phyloP scores from a whole-genome alignment of 2,113 vertebrate genomes.

The Actenoides lindsayi region DNA sequence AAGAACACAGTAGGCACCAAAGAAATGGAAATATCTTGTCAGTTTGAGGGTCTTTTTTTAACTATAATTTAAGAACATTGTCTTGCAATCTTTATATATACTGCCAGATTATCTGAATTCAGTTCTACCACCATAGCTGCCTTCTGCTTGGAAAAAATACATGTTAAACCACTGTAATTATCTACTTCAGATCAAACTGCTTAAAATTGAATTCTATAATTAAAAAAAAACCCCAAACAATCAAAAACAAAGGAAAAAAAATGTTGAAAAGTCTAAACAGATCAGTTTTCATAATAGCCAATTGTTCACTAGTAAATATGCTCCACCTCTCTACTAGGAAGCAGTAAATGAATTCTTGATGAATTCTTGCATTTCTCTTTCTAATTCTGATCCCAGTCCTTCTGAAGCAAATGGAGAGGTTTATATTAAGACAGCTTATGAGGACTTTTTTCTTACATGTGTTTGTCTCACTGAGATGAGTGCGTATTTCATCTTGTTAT shows the following conservation, averaged over 20 bases:
- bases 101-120: neutral
- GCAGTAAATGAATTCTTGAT: neutral
- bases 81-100: neutral
- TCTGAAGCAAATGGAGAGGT: neutral
- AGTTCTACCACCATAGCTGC: neutral
- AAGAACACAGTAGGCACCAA: neutral
- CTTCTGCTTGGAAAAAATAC: neutral
- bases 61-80: neutral
- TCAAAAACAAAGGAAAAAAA: neutral
- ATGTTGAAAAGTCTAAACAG: neutral
- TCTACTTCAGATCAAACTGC: neutral
- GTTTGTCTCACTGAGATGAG: constrained; percentile 5
- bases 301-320: neutral
- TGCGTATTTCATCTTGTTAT: neutral
- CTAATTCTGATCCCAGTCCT: constrained; percentile 6
- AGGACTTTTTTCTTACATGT: neutral
- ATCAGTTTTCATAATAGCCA: neutral
- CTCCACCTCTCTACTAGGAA: neutral
- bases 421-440: neutral
- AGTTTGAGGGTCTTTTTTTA: neutral
- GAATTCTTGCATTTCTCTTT: constrained; percentile 31
- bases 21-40: neutral
- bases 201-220: neutral
- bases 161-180: neutral
- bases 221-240: neutral